phyloP scores from a whole-genome alignment of 2,797 vertebrate species.

The Melanotaenia maccullochi region DNA sequence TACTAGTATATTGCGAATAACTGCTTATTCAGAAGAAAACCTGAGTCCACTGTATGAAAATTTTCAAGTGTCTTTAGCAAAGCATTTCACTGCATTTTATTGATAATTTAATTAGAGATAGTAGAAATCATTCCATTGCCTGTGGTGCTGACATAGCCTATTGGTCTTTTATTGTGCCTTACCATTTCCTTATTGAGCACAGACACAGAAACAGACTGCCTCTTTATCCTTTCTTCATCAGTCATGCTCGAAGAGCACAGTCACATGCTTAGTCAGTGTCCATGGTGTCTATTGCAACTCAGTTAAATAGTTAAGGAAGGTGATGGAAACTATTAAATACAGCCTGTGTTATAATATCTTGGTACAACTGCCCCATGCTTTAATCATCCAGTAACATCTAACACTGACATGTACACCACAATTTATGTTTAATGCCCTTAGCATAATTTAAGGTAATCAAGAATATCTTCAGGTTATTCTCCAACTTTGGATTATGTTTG shows the following conservation, averaged over 20 bases:
- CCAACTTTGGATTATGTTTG: neutral
- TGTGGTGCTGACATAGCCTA: neutral
- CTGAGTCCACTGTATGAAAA: neutral
- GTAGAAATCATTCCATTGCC: neutral
- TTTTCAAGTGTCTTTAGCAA: neutral
- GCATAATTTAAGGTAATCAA: neutral
- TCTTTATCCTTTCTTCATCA: neutral
- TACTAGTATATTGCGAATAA: neutral
- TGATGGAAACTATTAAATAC: neutral
- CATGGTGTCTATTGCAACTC: neutral
- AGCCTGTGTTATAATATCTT: neutral
- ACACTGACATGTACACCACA: neutral
- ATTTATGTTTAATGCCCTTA: neutral
- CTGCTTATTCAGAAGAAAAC: neutral
- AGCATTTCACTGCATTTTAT: neutral
- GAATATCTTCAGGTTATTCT: neutral
- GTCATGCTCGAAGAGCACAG: neutral
- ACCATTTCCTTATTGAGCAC: neutral
- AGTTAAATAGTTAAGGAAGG: neutral
- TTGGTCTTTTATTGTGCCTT: neutral
- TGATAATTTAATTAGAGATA: neutral
- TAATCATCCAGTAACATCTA: neutral
- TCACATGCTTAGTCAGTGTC: neutral
- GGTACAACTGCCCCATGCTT: neutral
- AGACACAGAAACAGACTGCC: neutral